A percentile compares a stretch with the other conserved stretches of the same genome.
Evolutionary conservation across 2,113 vertebrate species (phyloP).

Genomic region (Cephalopterus ornatus): DNA sequence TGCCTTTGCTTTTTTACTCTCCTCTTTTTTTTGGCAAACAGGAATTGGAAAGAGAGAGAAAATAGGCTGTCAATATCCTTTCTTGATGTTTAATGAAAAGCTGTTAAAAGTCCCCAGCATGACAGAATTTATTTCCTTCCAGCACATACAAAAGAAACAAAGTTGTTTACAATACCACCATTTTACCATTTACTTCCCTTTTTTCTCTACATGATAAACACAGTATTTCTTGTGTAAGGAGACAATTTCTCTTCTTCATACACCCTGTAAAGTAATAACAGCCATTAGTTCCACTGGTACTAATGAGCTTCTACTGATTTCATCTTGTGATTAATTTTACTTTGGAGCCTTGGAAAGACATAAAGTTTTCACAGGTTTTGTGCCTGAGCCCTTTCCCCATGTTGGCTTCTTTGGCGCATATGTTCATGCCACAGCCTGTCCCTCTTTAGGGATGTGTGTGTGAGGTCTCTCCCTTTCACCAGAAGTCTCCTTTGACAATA

Average conservation of each 20-base stretch:
- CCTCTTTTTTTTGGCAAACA: neutral
- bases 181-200: neutral
- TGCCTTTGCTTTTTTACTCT: neutral
- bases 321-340: neutral
- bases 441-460: neutral
- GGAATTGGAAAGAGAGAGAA: neutral
- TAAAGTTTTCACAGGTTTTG: neutral
- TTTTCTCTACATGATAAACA: neutral
- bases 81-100: neutral
- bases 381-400: neutral
- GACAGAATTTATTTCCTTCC: slow-evolving; percentile 1
- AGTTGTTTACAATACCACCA: neutral
- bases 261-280: neutral
- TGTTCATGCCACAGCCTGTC: neutral
- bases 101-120: neutral
- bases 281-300: neutral
- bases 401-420: neutral
- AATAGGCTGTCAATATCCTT: neutral
- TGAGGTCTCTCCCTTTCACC: neutral
- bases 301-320: neutral
- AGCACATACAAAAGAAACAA: neutral
- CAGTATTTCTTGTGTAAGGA: neutral
- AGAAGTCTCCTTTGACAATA: neutral
- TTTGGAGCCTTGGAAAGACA: neutral
- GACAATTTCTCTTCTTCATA: neutral